Percentiles rank a stretch among this genome's conserved stretches.
Conservation (phyloP, 2,113 vertebrate species). For the Psilopsiagon aymara region DNA sequence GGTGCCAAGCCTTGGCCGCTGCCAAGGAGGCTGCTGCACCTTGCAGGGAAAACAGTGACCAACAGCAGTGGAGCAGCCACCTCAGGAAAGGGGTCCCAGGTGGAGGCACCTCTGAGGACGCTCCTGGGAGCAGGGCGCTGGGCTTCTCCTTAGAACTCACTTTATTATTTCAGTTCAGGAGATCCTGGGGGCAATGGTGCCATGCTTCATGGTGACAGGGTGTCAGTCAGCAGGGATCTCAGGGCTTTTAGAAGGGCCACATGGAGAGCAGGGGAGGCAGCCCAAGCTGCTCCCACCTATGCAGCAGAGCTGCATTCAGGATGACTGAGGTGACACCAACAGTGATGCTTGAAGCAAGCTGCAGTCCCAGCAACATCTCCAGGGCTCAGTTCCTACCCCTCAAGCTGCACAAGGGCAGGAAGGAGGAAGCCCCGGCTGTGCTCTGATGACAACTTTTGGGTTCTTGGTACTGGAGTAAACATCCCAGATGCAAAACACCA, state of each 20-base stretch:
- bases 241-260: background rate
- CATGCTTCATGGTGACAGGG: fast-evolving
- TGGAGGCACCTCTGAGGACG: background rate
- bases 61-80: background rate
- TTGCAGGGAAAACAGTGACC: background rate
- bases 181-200: fast-evolving
- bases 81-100: background rate
- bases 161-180: background rate
- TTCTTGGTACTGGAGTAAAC: background rate
- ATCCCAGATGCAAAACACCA: fast-evolving
- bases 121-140: background rate
- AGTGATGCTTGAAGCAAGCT: background rate
- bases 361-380: fast-evolving
- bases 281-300: fast-evolving
- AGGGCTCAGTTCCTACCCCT: background rate
- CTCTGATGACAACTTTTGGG: background rate
- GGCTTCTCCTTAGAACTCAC: fast-evolving
- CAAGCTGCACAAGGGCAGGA: fast-evolving
- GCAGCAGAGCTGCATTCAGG: fast-evolving
- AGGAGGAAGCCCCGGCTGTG: background rate
- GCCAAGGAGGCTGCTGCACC: background rate
- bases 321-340: fast-evolving
- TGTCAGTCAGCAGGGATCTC: background rate
- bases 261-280: background rate
- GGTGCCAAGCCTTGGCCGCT: background rate